Conservation (phyloP, 2,113 vertebrate species). For the Nibea coibor region DNA sequence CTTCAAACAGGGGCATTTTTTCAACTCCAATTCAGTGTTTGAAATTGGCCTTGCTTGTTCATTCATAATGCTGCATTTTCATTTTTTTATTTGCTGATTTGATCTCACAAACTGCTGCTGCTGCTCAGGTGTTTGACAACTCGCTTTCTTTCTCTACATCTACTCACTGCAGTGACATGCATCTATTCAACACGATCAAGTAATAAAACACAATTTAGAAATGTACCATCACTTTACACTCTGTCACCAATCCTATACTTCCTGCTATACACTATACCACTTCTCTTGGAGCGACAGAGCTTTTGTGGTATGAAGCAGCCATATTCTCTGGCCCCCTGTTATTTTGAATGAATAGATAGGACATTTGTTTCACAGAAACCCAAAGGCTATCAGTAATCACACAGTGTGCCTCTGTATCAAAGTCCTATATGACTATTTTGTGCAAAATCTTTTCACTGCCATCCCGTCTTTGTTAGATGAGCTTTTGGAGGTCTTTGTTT, state of each 20-base stretch:
- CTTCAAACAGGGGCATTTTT: constrained; percentile 24
- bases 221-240: constrained; percentile 30
- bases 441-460: constrained; percentile 70
- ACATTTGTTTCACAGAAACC: constrained; percentile 46
- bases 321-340: constrained; percentile 13
- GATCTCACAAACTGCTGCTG: constrained; percentile 9
- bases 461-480: constrained; percentile 52
- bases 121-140: constrained; percentile 25
- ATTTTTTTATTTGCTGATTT: background rate
- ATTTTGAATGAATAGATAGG: constrained; percentile 23
- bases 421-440: constrained; percentile 61
- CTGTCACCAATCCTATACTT: constrained; percentile 1
- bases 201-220: constrained; percentile 44
- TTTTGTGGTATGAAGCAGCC: constrained; percentile 31
- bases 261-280: constrained; percentile 23
- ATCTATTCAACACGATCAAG: constrained; percentile 56
- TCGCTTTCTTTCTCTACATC: constrained; percentile 28
- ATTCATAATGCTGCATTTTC: constrained; percentile 8
- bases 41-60: background rate
- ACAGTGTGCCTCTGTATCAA: constrained; percentile 29
- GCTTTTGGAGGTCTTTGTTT: constrained; percentile 54
- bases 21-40: background rate
- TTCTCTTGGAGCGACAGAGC: background rate
- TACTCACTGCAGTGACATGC: constrained; percentile 46
- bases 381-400: constrained; percentile 40